A percentile compares a stretch with the other conserved stretches of the same genome.
Conservation (phyloP, 2,113 vertebrate species). For the Ornithorhynchus anatinus region DNA sequence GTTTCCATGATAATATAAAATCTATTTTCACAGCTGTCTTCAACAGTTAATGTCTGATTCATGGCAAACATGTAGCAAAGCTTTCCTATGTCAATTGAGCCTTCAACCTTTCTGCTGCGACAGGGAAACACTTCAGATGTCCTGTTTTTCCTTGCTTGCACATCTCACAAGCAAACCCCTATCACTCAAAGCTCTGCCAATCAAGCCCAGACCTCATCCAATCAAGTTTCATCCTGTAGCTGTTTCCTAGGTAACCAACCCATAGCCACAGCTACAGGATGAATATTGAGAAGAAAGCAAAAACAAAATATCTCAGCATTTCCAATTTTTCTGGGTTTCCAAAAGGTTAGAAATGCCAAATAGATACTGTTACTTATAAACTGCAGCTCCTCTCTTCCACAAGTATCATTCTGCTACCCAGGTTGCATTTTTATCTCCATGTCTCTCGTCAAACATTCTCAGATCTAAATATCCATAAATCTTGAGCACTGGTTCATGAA, state of each 20-base stretch:
- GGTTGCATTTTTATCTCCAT: background rate
- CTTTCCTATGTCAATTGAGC: constrained; percentile 2
- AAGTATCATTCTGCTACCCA: background rate
- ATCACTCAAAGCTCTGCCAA: constrained; percentile 62
- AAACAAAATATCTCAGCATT: constrained; percentile 14
- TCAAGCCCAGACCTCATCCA: constrained; percentile 66
- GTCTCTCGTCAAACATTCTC: background rate
- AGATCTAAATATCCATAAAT: background rate
- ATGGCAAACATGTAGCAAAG: background rate
- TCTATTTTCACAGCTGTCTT: background rate
- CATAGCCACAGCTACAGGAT: constrained; percentile 62
- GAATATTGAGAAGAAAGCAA: constrained; percentile 62
- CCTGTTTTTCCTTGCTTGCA: constrained; percentile 44
- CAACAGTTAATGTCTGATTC: background rate
- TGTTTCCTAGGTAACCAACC: constrained; percentile 66
- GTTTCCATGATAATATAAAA: background rate
- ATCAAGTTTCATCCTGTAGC: constrained; percentile 64
- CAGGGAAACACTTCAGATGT: constrained; percentile 50
- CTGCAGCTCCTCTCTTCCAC: background rate
- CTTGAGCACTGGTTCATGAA: too few relatives aligned
- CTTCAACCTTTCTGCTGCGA: constrained; percentile 56
- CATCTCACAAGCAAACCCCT: constrained; percentile 48
- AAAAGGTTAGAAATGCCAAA: constrained; percentile 39
- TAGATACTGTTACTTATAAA: background rate
- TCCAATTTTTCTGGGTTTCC: constrained; percentile 17